Evolutionary conservation across 2,113 vertebrate genomes (phyloP), one percentile per base, ranked within the genome.

Genomic region (Megaceryle torquata): DNA sequence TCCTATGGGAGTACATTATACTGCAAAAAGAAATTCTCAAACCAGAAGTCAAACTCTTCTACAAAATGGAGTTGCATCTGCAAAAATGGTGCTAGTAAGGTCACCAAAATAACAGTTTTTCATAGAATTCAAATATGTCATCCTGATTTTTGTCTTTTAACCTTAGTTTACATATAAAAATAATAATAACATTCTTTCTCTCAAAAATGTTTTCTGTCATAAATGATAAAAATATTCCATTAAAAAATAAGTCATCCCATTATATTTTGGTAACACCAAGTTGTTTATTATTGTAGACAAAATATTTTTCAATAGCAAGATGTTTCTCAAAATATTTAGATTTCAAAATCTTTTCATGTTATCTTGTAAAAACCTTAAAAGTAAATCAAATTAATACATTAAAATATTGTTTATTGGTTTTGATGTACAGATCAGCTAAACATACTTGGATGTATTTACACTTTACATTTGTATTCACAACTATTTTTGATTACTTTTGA

Each of bases 151-250:
- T 31, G 13, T 8, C 10, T 82, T 87, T 74, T 29, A 84, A n/a
- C 2, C 4, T 61, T 69, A 9, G 5, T 39, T 35, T 61, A n/a
- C 59, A 41, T 41, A 41, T 51, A 25, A 13, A 24, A 51, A 86
- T 43, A n/a, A 61, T 67, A 20, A 1, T 31, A 61, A 31, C 3
- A 13, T 2, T 0, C 0, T 64, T 68, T 50, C 28, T 46, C 16
- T 56, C 28, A 72, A 86, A 82, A 80, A 37, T 39, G 28, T 19
- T 68, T 96, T 71, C 68, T 46, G 2, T 17, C 13, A 46, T 31
- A 5, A 69, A 76, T 43, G 20, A 43, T 19, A 54, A 80, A 87
- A 79, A 31, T 15, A 68, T 35, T 48, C 3, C 5, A 14, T 57
- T 35, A 0, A 28, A 25, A 82, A 46, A 70, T 57, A 87, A 33